phyloP scores from a whole-genome alignment of 2,113 vertebrate species.

The Caranx ignobilis region DNA sequence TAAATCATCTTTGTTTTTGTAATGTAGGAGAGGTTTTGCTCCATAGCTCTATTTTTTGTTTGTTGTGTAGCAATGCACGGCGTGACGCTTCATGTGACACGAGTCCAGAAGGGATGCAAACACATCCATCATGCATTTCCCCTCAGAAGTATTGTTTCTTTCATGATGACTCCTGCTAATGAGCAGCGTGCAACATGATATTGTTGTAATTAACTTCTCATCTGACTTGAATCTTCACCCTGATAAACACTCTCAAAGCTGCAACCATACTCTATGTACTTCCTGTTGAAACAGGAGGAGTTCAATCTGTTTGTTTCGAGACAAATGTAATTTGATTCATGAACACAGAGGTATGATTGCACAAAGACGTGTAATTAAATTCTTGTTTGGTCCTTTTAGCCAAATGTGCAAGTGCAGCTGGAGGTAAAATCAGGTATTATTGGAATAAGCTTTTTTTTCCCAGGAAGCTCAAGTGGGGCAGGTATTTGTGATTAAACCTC shows the following conservation, averaged over 20 bases:
- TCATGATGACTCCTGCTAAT: constrained; percentile 38
- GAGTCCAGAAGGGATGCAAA: constrained; percentile 20
- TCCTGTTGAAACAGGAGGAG: not conserved
- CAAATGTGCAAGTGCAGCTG: not conserved
- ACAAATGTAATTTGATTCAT: not conserved
- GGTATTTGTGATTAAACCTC: not conserved
- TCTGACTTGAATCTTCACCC: constrained; percentile 7
- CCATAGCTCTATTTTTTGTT: constrained; percentile 15
- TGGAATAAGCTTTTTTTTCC: not conserved
- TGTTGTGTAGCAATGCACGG: not conserved
- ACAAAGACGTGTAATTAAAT: not conserved
- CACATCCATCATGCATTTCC: constrained; percentile 12
- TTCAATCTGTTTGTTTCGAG: not conserved
- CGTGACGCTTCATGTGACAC: not conserved
- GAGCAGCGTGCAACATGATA: constrained; percentile 30
- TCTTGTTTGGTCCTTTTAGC: not conserved
- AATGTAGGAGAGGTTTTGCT: not conserved
- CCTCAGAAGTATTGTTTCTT: constrained; percentile 41
- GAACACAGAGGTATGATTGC: not conserved
- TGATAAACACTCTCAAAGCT: constrained; percentile 18
- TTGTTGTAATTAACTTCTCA: constrained; percentile 42
- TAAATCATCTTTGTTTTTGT: not conserved
- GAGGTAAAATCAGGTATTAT: not conserved
- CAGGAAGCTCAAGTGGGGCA: not conserved
- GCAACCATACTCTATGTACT: not conserved